phyloP scores from a whole-genome alignment of 2,888 invertebrate genomes.

The Molorchus minor region DNA sequence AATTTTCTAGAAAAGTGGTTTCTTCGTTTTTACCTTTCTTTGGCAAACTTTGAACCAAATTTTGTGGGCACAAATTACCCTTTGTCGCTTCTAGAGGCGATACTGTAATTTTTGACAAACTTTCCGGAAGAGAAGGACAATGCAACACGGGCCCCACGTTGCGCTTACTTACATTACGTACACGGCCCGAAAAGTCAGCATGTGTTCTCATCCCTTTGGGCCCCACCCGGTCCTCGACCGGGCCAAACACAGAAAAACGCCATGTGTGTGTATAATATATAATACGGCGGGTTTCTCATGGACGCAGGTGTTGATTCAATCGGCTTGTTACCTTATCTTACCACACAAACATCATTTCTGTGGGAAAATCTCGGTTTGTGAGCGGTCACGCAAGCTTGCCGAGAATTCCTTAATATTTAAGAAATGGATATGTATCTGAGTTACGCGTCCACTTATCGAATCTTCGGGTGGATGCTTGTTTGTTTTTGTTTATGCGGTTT shows the following conservation, averaged over 20 bases:
- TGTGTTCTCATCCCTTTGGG: constrained; percentile 41
- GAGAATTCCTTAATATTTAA: constrained; percentile 18
- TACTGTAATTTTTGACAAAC: no score
- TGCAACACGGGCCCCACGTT: constrained; percentile 33
- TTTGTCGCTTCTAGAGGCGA: no score
- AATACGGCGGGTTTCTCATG: constrained; percentile 51
- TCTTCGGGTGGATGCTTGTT: constrained; percentile 14
- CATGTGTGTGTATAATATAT: constrained; percentile 22
- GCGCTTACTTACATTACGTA: no score
- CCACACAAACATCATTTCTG: constrained; percentile 55
- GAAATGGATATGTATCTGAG: constrained; percentile 19
- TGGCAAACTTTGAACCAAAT: no score
- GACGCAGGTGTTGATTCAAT: constrained; percentile 59
- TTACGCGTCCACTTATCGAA: constrained; percentile 18
- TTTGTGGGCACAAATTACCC: no score
- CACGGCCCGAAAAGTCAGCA: constrained; percentile 47
- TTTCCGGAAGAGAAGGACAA: no score
- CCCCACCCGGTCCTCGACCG: constrained; percentile 6
- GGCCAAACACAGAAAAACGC: constrained; percentile 24
- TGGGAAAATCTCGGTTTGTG: constrained; percentile 55
- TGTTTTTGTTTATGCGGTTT: constrained; percentile 20
- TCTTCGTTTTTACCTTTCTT: no score
- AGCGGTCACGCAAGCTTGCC: constrained; percentile 13
- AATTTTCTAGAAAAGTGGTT: no score
- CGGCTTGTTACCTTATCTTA: constrained; percentile 56